Percentiles rank a stretch among this genome's conserved stretches.
phyloP scores from a whole-genome alignment of 37 sponge, comb jelly and placozoan species.

The Dysidea cf. avara region DNA sequence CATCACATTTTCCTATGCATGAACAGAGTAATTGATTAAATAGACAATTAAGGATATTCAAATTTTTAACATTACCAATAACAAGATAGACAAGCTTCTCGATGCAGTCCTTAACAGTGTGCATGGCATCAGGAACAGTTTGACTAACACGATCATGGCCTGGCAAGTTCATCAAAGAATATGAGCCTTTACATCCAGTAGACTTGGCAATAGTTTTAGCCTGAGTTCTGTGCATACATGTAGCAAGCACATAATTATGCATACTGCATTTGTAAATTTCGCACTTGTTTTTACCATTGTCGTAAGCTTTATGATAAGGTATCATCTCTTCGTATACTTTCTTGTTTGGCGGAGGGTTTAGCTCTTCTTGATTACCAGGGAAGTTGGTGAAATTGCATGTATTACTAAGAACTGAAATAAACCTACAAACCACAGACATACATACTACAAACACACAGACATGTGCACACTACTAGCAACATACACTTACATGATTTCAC shows the following conservation, averaged over 20 bases:
- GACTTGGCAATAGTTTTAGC: background rate
- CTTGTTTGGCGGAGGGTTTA: constrained; percentile 10
- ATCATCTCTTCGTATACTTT: constrained; percentile 9
- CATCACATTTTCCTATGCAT: too few species aligned
- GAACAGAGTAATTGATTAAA: too few species aligned
- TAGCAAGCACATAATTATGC: background rate
- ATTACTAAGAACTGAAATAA: too few species aligned
- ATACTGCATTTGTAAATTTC: too few species aligned
- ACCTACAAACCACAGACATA: too few species aligned
- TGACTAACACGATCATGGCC: constrained; percentile 5
- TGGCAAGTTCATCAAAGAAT: constrained; percentile 12
- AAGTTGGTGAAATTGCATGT: too few species aligned
- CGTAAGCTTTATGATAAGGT: constrained; percentile 8
- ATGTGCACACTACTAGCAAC: too few species aligned
- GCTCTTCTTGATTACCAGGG: background rate
- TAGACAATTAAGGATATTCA: too few species aligned
- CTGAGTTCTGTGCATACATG: constrained; percentile 2
- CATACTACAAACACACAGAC: too few species aligned
- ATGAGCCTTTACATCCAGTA: constrained; percentile 37
- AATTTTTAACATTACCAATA: too few species aligned
- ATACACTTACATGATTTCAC: too few species aligned
- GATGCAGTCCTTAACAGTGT: constrained; percentile 20
- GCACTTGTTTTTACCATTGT: background rate
- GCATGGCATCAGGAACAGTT: constrained; percentile 38
- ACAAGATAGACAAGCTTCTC: constrained; percentile 26